A percentile compares a stretch with the other conserved stretches of the same genome.
Evolutionary conservation across 2,888 invertebrate genomes (phyloP).

Genomic region (Eurois occulta): DNA sequence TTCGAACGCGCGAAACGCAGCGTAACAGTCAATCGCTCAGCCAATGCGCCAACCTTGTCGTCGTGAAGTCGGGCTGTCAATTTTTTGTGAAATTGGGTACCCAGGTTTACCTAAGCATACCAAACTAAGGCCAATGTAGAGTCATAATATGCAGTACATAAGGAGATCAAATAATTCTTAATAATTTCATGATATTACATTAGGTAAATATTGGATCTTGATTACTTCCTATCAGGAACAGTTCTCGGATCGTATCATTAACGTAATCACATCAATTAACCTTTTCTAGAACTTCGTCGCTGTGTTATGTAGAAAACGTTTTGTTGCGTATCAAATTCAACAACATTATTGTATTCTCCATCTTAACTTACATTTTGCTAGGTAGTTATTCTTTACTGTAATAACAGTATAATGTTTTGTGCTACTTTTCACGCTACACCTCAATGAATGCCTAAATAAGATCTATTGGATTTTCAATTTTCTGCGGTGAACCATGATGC

Average conservation of each 20-base stretch:
- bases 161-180: too few species aligned
- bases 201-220: constrained; percentile 2
- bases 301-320: constrained; percentile 4
- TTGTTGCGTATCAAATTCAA: neutral
- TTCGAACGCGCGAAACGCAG: too few species aligned
- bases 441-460: too few species aligned
- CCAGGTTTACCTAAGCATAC: too few species aligned
- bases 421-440: too few species aligned
- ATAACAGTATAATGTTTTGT: too few species aligned
- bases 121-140: neutral
- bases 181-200: neutral
- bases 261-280: constrained; percentile 40
- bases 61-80: too few species aligned
- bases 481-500: too few species aligned
- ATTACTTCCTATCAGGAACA: constrained; percentile 19
- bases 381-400: neutral
- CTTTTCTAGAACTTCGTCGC: constrained; percentile 26
- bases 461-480: too few species aligned
- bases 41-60: too few species aligned
- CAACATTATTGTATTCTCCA: neutral
- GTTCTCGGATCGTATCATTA: constrained; percentile 13
- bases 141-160: neutral
- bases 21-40: too few species aligned
- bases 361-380: neutral
- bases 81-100: too few species aligned